Evolutionary conservation across 2,888 invertebrate species (phyloP).

Genomic region (Ochropleura leucogaster): DNA sequence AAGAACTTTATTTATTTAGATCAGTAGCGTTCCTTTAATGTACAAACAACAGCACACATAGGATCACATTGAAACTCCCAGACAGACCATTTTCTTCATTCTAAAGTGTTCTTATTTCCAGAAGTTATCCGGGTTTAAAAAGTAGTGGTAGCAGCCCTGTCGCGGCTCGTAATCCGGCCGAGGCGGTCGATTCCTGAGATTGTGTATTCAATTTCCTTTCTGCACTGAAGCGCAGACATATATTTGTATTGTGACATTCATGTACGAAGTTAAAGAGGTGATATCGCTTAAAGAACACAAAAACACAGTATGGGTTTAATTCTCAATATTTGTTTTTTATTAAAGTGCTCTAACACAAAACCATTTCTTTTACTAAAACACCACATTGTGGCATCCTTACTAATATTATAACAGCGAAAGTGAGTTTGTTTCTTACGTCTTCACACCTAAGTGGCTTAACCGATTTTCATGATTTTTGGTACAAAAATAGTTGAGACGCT

Average conservation of each 20-base stretch:
- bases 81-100: background rate
- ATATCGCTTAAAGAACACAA: background rate
- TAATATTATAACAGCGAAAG: no score
- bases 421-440: no score
- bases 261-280: slow-evolving; percentile 41
- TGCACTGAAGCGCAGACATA: slow-evolving; percentile 70
- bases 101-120: background rate
- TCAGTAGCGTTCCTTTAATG: background rate
- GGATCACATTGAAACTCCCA: background rate
- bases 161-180: slow-evolving; percentile 59
- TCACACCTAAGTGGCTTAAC: no score
- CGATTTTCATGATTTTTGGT: no score
- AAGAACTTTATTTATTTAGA: no score
- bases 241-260: slow-evolving; percentile 69
- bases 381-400: no score
- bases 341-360: no score
- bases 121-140: slow-evolving; percentile 13
- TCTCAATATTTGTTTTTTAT: background rate
- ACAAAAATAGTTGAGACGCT: no score
- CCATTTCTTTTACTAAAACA: background rate
- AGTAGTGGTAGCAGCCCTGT: slow-evolving; percentile 50
- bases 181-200: slow-evolving; percentile 74
- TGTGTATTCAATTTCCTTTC: slow-evolving; percentile 81
- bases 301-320: background rate
- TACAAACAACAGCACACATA: background rate